phyloP scores from a whole-genome alignment of 2,888 invertebrate genomes.

The Alentia gelatinosa region DNA sequence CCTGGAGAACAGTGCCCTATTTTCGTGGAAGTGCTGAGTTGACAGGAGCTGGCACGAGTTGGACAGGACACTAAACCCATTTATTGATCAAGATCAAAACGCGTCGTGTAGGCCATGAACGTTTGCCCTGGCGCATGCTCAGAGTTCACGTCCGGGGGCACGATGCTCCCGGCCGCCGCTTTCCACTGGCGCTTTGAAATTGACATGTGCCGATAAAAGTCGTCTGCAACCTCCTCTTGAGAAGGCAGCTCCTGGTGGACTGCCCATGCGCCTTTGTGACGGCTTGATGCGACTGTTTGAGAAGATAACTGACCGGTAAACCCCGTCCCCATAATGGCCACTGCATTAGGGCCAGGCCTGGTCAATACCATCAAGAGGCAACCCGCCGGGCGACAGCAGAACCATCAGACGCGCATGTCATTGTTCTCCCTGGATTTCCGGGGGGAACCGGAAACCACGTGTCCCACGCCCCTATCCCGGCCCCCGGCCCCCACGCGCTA shows the following conservation, averaged over 20 bases:
- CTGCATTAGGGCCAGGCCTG: not conserved
- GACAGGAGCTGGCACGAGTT: not conserved
- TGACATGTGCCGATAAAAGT: slow-evolving; percentile 11
- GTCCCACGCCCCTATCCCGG: not conserved
- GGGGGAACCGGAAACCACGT: slow-evolving; percentile 13
- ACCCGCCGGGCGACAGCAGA: not conserved
- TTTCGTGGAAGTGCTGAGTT: not conserved
- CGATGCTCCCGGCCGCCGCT: not conserved
- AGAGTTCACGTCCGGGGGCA: not conserved
- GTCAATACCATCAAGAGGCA: slow-evolving; percentile 13
- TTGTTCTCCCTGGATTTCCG: slow-evolving; percentile 14
- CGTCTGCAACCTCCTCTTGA: not conserved
- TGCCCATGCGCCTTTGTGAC: not conserved
- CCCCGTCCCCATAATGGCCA: not conserved
- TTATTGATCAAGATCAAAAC: not conserved
- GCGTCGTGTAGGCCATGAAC: not conserved
- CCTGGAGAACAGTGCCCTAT: too few species aligned
- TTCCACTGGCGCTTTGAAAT: not conserved
- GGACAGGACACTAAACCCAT: slow-evolving; percentile 21
- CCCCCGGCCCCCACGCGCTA: not conserved
- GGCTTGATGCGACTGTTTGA: not conserved
- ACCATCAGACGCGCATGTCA: not conserved
- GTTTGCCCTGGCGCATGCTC: not conserved
- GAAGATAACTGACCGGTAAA: not conserved
- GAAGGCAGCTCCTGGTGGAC: not conserved